phyloP scores from a whole-genome alignment of 1,140 invertebrate genomes.

The Ceratoteleas bidentatus region DNA sequence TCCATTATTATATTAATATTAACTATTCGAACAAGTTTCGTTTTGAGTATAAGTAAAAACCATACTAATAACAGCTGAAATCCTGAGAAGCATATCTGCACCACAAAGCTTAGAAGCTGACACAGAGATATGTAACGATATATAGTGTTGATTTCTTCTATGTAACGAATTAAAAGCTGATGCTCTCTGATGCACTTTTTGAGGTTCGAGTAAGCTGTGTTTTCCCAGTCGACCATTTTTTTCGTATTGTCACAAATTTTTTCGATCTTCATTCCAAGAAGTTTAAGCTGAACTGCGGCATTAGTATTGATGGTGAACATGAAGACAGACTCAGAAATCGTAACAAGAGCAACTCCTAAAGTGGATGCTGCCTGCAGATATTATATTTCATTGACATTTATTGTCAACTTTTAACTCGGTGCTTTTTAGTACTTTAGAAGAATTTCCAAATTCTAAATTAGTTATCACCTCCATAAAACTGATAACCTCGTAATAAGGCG shows the following conservation, averaged over 20 bases:
- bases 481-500: constrained; percentile 32
- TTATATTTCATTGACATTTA: too few relatives aligned
- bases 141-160: constrained; percentile 25
- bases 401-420: too few relatives aligned
- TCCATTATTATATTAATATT: too few relatives aligned
- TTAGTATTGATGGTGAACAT: constrained; percentile 47
- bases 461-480: constrained; percentile 16
- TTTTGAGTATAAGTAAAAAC: background rate
- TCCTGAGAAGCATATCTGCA: constrained; percentile 29
- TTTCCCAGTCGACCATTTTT: constrained; percentile 1
- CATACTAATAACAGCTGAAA: constrained; percentile 28
- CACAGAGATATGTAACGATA: constrained; percentile 26
- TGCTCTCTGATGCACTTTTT: constrained; percentile 24
- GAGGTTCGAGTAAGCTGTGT: constrained; percentile 11
- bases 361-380: constrained; percentile 8
- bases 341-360: constrained; percentile 5
- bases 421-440: too few relatives aligned
- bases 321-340: constrained; percentile 26
- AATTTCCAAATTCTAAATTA: background rate
- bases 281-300: constrained; percentile 47
- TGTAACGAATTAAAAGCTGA: constrained; percentile 18
- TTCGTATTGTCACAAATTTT: constrained; percentile 19
- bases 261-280: constrained; percentile 51
- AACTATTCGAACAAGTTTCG: background rate
- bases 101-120: constrained; percentile 27